Conservation (phyloP, 2,113 vertebrate species). For the Leucopsar rothschildi region DNA sequence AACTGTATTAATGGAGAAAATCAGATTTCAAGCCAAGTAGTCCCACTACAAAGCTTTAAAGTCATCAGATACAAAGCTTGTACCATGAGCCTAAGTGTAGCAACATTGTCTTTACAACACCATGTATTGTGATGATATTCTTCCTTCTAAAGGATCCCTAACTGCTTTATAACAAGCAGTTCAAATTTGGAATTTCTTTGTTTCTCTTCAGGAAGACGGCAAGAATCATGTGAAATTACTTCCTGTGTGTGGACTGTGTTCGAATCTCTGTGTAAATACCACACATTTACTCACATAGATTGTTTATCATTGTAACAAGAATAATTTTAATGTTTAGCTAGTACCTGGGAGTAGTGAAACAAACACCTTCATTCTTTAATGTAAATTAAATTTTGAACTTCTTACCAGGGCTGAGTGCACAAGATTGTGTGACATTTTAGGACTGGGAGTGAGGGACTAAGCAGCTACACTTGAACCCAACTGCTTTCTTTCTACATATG, state of each 20-base stretch:
- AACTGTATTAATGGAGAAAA: conserved; percentile 63
- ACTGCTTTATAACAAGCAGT: not conserved
- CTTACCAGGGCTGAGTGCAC: not conserved
- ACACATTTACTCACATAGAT: not conserved
- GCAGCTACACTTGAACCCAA: not conserved
- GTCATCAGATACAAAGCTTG: conserved; percentile 54
- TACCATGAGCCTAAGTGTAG: not conserved
- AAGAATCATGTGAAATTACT: not conserved
- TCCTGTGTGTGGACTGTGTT: not conserved
- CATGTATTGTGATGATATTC: not conserved
- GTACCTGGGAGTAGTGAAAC: not conserved
- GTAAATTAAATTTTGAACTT: not conserved
- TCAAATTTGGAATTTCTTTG: not conserved
- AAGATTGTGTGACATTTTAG: not conserved
- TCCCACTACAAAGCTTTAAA: conserved; percentile 61
- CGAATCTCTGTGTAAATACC: not conserved
- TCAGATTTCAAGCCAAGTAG: conserved; percentile 61
- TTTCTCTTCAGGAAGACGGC: not conserved
- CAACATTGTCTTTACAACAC: not conserved
- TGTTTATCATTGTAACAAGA: not conserved
- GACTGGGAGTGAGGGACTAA: not conserved
- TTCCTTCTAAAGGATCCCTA: not conserved
- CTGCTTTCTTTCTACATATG: not conserved
- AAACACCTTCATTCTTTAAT: not conserved
- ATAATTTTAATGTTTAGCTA: not conserved